Base-by-base conservation (phyloP, 2,797 vertebrate genomes). In the Coranthus polyacanthus region DNA sequence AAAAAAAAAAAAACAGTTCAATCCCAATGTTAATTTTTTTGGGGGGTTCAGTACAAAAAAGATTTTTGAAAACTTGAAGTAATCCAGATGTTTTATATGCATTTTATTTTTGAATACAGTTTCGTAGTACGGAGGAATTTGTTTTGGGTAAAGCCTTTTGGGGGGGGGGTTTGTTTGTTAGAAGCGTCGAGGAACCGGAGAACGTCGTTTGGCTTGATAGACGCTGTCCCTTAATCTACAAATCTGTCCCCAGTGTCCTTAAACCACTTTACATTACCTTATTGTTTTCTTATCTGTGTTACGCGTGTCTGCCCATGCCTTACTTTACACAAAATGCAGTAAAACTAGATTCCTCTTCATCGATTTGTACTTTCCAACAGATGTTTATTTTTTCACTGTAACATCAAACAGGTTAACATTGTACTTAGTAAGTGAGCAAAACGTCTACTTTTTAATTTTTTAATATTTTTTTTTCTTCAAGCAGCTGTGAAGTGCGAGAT, bases 311-410 rank as follows among this genome's bases (percentile, higher is more conserved):
- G 82, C 85, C 86, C 89, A 93, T 91, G 93, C 92, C 92, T 94
- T 93, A 91, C 81, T 84, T 85, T 34, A 88, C 75, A 81, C 69
- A 58, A 87, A 82, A 89, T 86, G 86, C 90, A 92, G 90, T 88
- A 85, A 29, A 78, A 80, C 68, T 70, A 51, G 53, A 68, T 80
- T 80, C 68, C 42, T 83, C 18, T 75, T 82, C 76, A 86, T 82
- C 64, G 51, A 64, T 85, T 89, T 90, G 59, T 84, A 86, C 85
- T 86, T 85, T 89, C 72, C 79, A 70, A 87, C 72, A 91, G 86
- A 90, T 77, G 80, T 89, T 90, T 89, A 87, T 88, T 89, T 91
- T 90, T 90, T 85, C 82, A 83, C 81, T 79, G 58, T 63, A 77
- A 84, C 60, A 43, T 51, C 72, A 55, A 89, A 71, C 63, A 79